A percentile compares a stretch with the other conserved stretches of the same genome.
Conservation (phyloP, 2,113 vertebrate genomes). For the Saccopteryx bilineata region DNA sequence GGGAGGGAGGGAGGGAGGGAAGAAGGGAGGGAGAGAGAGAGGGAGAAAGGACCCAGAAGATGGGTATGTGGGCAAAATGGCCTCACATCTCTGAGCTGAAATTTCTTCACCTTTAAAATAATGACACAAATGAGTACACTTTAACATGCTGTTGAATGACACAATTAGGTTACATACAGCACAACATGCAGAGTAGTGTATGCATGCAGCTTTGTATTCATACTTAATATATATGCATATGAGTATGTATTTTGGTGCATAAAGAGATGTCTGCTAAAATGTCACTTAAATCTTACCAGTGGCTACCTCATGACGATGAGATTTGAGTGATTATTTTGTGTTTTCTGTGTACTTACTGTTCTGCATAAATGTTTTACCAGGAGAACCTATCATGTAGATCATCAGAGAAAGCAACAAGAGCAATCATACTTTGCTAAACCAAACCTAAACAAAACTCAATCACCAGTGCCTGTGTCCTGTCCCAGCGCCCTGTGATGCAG, state of each 20-base stretch:
- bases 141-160: constrained; percentile 6
- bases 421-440: constrained; percentile 37
- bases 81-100: constrained; percentile 40
- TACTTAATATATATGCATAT: not conserved
- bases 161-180: constrained; percentile 33
- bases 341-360: not conserved
- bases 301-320: not conserved
- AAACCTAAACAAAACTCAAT: not conserved
- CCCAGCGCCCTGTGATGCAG: not conserved
- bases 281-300: not conserved
- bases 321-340: not conserved
- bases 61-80: not conserved
- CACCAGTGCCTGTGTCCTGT: not conserved
- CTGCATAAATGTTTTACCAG: not conserved
- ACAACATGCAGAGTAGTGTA: not conserved
- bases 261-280: not conserved
- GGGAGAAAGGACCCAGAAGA: not conserved
- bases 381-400: not conserved
- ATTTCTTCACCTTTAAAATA: constrained; percentile 51
- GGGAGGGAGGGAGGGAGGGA: fast-evolving
- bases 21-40: fast-evolving
- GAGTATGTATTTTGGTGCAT: not conserved
- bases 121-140: not conserved
- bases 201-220: not conserved
- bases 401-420: not conserved